Evolutionary conservation across 2,797 vertebrate species (phyloP), one percentile per base, ranked within the genome.

Genomic region (Etheostoma nigrum): DNA sequence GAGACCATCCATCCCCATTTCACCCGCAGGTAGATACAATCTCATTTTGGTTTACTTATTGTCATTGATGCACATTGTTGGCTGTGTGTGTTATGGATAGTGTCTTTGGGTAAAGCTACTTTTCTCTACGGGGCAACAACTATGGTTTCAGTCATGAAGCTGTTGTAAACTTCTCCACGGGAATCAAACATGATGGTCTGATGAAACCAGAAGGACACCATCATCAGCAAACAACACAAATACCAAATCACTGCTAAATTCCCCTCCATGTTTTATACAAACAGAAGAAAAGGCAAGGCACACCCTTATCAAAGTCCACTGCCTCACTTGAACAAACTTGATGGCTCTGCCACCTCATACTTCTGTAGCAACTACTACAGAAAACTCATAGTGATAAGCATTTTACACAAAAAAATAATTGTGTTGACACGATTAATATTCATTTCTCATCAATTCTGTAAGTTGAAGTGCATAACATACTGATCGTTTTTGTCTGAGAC

Each of bases 171-270:
- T 16, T 48, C 14, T 66, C 30, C 9, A 21, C 40, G n/a, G 27
- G 13, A 80, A 42, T 33, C 36, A 14, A 4, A 74, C 55, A 62
- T 62, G 23, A 53, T 4, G 1, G 19, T 25, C 33, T 44, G 60
- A 67, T 76, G 63, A 74, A 62, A 40, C 52, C 45, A 54, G 25
- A 36, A 74, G 53, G 47, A 72, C 44, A 76, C 72, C 54, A 74
- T 81, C 42, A 76, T 78, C 59, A 30, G 57, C 67, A 86, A 81
- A 81, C 36, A 67, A 33, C 13, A 68, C 53, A 63, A 72, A 80
- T 74, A 36, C 58, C 60, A 69, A 68, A 27, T 70, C 81, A 77
- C 25, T 44, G n/a, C 47, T 18, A 30, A 58, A 33, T 45, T 40
- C 21, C 1, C 58, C 21, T 23, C 16, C 1, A 5, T 73, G 65